Conservation (phyloP, 1,140 invertebrate genomes). For the Pygmarrhopalites habei region DNA sequence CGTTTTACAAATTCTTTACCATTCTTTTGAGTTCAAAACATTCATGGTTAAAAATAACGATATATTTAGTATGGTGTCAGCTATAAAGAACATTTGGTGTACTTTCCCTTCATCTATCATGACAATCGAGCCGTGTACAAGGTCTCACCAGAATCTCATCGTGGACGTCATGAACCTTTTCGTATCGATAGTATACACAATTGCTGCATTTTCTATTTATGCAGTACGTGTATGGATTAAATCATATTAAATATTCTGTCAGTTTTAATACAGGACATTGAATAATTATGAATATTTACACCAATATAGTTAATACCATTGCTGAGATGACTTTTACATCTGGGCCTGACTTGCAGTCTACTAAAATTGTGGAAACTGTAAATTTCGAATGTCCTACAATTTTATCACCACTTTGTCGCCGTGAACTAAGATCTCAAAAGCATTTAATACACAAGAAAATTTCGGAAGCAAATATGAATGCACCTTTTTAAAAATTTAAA, state of each 20-base stretch:
- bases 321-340: constrained; percentile 53
- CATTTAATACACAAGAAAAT: constrained; percentile 55
- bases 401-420: constrained; percentile 50
- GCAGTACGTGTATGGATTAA: constrained; percentile 49
- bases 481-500: neutral
- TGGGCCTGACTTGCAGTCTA: constrained; percentile 43
- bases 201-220: constrained; percentile 57
- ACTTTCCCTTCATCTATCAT: constrained; percentile 56
- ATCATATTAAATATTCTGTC: constrained; percentile 3
- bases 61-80: constrained; percentile 58
- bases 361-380: constrained; percentile 53
- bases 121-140: constrained; percentile 52
- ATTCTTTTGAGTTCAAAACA: too few species aligned
- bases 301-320: constrained; percentile 49
- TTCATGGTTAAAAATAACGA: too few species aligned
- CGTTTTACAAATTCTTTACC: too few species aligned
- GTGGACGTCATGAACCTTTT: constrained; percentile 42
- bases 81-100: constrained; percentile 57
- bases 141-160: constrained; percentile 46
- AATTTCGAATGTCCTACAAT: constrained; percentile 56
- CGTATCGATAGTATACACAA: constrained; percentile 55
- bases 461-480: constrained; percentile 36
- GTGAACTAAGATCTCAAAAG: constrained; percentile 55
- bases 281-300: too few species aligned
- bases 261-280: too few species aligned